Evolutionary conservation across 2,113 vertebrate genomes (phyloP).

Genomic region (Cyprinodon tularosa): DNA sequence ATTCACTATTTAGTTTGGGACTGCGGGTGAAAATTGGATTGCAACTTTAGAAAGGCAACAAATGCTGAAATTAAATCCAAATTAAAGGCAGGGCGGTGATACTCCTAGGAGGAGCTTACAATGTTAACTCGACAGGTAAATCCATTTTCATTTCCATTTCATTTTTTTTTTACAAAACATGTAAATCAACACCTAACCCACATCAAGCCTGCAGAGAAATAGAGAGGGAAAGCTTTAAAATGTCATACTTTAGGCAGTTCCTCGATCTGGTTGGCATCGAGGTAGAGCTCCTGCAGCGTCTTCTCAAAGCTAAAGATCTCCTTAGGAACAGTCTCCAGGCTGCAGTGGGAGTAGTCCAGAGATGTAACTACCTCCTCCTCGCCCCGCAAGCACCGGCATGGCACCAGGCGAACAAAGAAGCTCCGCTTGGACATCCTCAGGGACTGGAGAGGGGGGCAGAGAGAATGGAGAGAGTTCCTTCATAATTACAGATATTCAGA

Average conservation of each 20-base stretch:
- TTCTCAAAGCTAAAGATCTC: slow-evolving; percentile 98
- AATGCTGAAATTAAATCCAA: too few species aligned
- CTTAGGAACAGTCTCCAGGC: slow-evolving; percentile 98
- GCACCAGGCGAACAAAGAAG: slow-evolving; percentile 95
- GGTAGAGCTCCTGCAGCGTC: slow-evolving; percentile 97
- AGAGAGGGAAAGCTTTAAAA: not conserved
- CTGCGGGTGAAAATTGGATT: too few species aligned
- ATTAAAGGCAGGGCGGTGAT: too few species aligned
- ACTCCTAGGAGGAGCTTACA: too few species aligned
- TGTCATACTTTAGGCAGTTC: slow-evolving; percentile 95
- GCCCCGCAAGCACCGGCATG: slow-evolving; percentile 95
- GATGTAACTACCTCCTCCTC: slow-evolving; percentile 96
- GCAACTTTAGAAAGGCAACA: too few species aligned
- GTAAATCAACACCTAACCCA: too few species aligned
- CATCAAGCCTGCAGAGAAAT: too few species aligned
- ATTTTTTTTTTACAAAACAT: too few species aligned
- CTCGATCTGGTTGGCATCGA: slow-evolving; percentile 99
- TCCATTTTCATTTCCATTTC: too few species aligned
- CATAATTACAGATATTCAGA: not conserved
- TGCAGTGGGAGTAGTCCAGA: slow-evolving; percentile 98
- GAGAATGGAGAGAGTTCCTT: not conserved
- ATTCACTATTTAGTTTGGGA: too few species aligned
- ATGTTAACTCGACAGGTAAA: too few species aligned
- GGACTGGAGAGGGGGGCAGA: slow-evolving; percentile 74
- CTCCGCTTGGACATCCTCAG: slow-evolving; percentile 97